phyloP scores from a whole-genome alignment of 2,888 invertebrate genomes.

The Herminia tarsipennalis region DNA sequence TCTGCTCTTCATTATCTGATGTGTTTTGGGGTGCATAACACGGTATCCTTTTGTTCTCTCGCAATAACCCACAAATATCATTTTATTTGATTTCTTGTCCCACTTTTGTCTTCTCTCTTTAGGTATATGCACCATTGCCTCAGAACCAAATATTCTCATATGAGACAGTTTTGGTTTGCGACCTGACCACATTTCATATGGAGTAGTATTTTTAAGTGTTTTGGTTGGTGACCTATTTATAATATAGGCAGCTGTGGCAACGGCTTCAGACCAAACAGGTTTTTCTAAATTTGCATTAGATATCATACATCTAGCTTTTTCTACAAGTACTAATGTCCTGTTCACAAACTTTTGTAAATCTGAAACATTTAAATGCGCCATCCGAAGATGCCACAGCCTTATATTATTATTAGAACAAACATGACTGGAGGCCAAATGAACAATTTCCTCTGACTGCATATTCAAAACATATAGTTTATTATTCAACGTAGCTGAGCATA shows the following conservation, averaged over 20 bases:
- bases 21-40: constrained; percentile 9
- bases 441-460: neutral
- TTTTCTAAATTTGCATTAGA: neutral
- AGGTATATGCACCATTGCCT: neutral
- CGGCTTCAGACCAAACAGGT: constrained; percentile 3
- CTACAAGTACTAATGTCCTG: too few relatives aligned
- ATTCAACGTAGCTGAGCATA: constrained; percentile 20
- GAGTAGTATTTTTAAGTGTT: neutral
- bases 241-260: neutral
- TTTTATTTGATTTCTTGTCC: constrained; percentile 4
- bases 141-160: neutral
- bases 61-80: constrained; percentile 8
- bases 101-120: constrained; percentile 3
- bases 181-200: constrained; percentile 3
- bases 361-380: constrained; percentile 3
- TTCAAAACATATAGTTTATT: constrained; percentile 20
- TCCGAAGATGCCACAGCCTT: too few relatives aligned
- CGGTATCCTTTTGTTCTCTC: constrained; percentile 11
- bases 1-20: constrained; percentile 12
- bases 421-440: neutral
- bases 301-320: constrained; percentile 11
- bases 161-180: neutral
- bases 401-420: too few relatives aligned
- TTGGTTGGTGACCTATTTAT: neutral
- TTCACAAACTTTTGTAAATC: neutral